A percentile compares a stretch with the other conserved stretches of the same genome.
phyloP scores from a whole-genome alignment of 2,797 vertebrate genomes.

The Ptychadena robeensis region DNA sequence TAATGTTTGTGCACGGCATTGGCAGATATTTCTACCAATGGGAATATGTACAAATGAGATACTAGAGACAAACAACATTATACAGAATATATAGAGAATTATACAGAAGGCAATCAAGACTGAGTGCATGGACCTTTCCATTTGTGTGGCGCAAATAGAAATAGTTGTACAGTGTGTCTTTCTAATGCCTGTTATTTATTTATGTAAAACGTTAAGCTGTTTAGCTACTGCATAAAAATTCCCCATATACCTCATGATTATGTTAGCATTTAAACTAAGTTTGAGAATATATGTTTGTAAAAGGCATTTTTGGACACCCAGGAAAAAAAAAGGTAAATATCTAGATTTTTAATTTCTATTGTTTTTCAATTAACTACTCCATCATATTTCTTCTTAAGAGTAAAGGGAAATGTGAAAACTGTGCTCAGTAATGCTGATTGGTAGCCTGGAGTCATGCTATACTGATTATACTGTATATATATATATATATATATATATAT shows the following conservation, averaged over 20 bases:
- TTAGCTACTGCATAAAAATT: neutral
- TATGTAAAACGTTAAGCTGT: neutral
- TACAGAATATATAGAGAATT: too few species aligned
- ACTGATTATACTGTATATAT: too few species aligned
- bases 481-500: too few species aligned
- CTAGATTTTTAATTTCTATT: neutral
- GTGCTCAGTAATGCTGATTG: neutral
- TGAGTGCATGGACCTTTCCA: too few species aligned
- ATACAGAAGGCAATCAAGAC: too few species aligned
- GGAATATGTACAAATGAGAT: neutral
- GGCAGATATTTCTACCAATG: too few species aligned
- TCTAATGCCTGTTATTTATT: neutral
- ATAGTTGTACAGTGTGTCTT: too few species aligned
- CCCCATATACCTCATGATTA: neutral
- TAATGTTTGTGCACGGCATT: too few species aligned
- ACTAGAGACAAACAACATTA: too few species aligned
- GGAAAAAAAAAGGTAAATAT: neutral
- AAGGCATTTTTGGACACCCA: neutral
- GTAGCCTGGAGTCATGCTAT: too few species aligned
- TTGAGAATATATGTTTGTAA: neutral
- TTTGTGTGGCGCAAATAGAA: neutral
- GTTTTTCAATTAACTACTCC: neutral
- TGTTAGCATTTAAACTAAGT: constrained; percentile 1
- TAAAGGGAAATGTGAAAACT: neutral
- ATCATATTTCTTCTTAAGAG: neutral